Evolutionary conservation across 1,140 invertebrate genomes (phyloP), one percentile per base, ranked within the genome.

Genomic region (Hycleus cichorii): DNA sequence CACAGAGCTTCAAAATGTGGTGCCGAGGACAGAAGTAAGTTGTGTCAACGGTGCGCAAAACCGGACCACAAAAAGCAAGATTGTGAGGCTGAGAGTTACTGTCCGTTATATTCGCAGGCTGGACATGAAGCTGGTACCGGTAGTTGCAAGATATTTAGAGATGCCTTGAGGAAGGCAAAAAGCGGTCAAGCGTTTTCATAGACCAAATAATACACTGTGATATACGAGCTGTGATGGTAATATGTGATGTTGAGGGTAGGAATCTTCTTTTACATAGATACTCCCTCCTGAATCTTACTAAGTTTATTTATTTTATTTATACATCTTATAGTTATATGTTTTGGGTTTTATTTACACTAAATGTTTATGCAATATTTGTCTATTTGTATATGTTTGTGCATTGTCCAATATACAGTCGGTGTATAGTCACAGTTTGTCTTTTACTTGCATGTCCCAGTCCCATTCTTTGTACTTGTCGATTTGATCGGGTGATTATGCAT

Each of bases 91-190:
- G 39, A 46, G 18, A 7, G n/a, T 26, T 38, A 9, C 1, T 61
- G 55, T 18, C 10, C 43, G 2, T 11, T 46, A n/a, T 61, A 55
- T 58, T 43, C 48, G 40, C 2, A 32, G 4, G 45, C 12, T 6
- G 59, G 59, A 26, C 55, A 61, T 38, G 7, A 39, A 25, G 39
- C 49, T 8, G 39, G 44, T 18, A 40, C 18, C n/a, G 24, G 32
- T 12, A 46, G 24, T 6, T 52, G 57, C 25, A 27, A 24, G 38
- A 12, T 7, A 8, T 43, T 42, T 52, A 46, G 11, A 43, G 46
- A n/a, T 27, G 26, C 24, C 3, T 9, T 52, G 39, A 25, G 5
- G 10, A 25, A 6, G 26, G 47, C 47, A 7, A 24, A 25, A 32
- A 48, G 6, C 7, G 27, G 7, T 5, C 9, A 48, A 25, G 7